Percentiles rank a stretch among this genome's conserved stretches.
These are phyloP conservation scores for Tylochromis polylepis DNA, from an alignment of 2,113 vertebrate genomes.

Conservation along the genomic window DNA sequence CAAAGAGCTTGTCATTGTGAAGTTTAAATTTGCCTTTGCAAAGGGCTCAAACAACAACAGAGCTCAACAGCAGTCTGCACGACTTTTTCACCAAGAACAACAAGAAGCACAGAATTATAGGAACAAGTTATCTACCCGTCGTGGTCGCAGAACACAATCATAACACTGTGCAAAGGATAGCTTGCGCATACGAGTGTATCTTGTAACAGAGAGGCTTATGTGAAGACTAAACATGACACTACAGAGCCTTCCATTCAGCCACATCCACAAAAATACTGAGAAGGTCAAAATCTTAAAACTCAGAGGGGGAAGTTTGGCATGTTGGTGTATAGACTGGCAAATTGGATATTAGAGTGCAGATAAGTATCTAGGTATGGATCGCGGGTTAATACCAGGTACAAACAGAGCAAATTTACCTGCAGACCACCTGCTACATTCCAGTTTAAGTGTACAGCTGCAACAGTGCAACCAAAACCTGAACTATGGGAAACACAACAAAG, in stretches of 20 bases:
- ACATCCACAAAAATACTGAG: background rate
- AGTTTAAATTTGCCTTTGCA: background rate
- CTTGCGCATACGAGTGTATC: background rate
- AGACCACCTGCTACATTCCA: background rate
- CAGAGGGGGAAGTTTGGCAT: background rate
- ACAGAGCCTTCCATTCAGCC: background rate
- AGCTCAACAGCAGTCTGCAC: background rate
- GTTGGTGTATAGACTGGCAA: background rate
- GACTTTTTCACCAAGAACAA: background rate
- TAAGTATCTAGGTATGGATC: background rate
- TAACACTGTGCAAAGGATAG: background rate
- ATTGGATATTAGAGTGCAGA: background rate
- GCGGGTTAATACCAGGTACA: background rate
- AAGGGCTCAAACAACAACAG: background rate
- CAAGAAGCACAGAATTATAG: background rate
- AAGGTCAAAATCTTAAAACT: background rate
- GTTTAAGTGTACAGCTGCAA: background rate
- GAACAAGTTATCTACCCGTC: background rate
- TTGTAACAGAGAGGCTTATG: background rate
- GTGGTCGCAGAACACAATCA: rapidly evolving
- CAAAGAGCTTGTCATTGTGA: rapidly evolving
- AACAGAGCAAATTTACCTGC: background rate
- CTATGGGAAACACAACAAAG: background rate
- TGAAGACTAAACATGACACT: background rate
- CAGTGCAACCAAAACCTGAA: background rate